These are phyloP conservation scores for Stegodyphus dumicola DNA, from an alignment of 1,140 invertebrate genomes.

Conservation along the genomic window DNA sequence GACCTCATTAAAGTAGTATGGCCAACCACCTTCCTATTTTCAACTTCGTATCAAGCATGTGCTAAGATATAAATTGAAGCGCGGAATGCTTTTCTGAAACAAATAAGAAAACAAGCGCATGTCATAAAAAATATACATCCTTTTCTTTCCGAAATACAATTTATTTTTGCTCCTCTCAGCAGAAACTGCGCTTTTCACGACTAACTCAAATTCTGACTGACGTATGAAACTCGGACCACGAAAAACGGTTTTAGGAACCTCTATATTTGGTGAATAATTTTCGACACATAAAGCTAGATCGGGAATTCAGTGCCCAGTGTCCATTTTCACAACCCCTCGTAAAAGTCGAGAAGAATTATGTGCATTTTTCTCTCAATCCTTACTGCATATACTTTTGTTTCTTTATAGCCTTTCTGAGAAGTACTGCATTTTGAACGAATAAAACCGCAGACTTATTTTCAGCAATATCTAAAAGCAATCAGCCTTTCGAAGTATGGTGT, in stretches of 20 bases:
- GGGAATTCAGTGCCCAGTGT: neutral
- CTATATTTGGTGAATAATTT: constrained; percentile 13
- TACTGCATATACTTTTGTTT: no score
- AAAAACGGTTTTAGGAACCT: neutral
- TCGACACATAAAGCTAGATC: constrained; percentile 9
- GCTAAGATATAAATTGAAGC: no score
- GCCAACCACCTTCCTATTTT: neutral
- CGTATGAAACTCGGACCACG: neutral
- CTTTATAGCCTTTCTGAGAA: no score
- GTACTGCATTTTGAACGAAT: no score
- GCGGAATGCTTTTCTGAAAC: neutral
- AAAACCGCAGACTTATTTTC: no score
- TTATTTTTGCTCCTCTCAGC: constrained; percentile 14
- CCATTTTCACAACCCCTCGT: neutral
- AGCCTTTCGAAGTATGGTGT: no score
- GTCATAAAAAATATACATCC: constrained; percentile 6
- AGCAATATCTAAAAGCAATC: no score
- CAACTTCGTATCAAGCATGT: no score
- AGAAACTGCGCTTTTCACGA: neutral
- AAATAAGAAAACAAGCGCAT: constrained; percentile 1
- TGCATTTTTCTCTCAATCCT: neutral
- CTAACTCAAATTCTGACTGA: constrained; percentile 17
- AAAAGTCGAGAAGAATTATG: neutral
- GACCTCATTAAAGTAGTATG: no score
- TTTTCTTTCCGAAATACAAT: neutral